Evolutionary conservation across 2,113 vertebrate genomes (phyloP).

Genomic region (Myiozetetes cayanensis): DNA sequence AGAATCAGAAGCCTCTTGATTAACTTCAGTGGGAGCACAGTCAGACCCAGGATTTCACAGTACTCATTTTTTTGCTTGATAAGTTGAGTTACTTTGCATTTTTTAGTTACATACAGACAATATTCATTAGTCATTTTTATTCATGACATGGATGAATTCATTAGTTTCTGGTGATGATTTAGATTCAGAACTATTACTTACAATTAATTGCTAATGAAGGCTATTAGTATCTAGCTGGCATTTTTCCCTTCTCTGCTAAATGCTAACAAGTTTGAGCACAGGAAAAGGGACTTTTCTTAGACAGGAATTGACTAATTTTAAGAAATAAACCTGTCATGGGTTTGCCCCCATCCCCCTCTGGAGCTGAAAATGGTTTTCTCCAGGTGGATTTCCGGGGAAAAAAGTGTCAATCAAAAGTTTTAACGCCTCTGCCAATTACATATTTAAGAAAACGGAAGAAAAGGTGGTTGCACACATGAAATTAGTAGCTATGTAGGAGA

Average conservation of each 20-base stretch:
- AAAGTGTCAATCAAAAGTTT: no score
- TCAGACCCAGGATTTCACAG: background rate
- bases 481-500: no score
- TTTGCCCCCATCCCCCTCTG: no score
- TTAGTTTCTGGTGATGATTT: constrained; percentile 46
- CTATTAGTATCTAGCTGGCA: constrained; percentile 43
- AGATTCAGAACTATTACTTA: constrained; percentile 53
- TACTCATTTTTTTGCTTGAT: background rate
- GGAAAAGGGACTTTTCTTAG: background rate
- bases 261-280: constrained; percentile 24
- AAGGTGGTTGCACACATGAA: no score
- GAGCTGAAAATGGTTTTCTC: no score
- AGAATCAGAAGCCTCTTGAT: background rate
- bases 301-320: background rate
- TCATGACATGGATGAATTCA: constrained; percentile 30
- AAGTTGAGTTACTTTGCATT: constrained; percentile 15
- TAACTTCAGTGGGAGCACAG: background rate
- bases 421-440: no score
- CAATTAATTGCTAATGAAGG: constrained; percentile 62
- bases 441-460: no score
- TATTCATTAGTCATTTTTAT: constrained; percentile 53
- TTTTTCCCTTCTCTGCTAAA: constrained; percentile 41
- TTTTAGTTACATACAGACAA: background rate
- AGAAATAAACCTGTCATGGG: background rate
- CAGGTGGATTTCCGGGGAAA: no score